Evolutionary conservation across 2,888 invertebrate species (phyloP).

Genomic region (Amphipoea lucens): DNA sequence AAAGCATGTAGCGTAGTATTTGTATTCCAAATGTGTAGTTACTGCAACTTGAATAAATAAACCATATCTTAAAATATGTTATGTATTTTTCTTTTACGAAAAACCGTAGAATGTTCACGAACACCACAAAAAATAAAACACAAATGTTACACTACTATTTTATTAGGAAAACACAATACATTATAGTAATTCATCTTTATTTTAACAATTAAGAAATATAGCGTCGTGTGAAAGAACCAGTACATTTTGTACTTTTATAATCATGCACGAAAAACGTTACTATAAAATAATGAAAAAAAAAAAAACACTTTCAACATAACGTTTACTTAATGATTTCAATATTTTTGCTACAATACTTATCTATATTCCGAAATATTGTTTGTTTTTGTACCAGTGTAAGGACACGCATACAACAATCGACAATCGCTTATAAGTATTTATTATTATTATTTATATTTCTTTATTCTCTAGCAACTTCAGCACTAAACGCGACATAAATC

Average conservation of each 20-base stretch:
- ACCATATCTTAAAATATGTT: slow-evolving; percentile 70
- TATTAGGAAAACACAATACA: slow-evolving; percentile 90
- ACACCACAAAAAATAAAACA: slow-evolving; percentile 74
- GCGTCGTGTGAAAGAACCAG: slow-evolving; percentile 78
- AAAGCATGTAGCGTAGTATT: slow-evolving; percentile 67
- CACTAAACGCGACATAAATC: slow-evolving; percentile 60
- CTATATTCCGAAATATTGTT: slow-evolving; percentile 67
- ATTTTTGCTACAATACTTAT: slow-evolving; percentile 69
- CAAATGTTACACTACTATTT: slow-evolving; percentile 83
- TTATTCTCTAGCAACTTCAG: slow-evolving; percentile 71
- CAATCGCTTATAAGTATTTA: slow-evolving; percentile 68
- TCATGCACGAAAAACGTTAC: slow-evolving; percentile 80
- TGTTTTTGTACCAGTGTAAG: slow-evolving; percentile 74
- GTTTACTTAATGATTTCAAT: slow-evolving; percentile 70
- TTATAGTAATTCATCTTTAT: slow-evolving; percentile 83
- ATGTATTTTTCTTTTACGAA: neutral
- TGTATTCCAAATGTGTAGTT: slow-evolving; percentile 73
- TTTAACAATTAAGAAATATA: slow-evolving; percentile 85
- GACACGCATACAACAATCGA: slow-evolving; percentile 72
- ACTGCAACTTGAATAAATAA: slow-evolving; percentile 71
- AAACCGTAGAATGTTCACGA: neutral
- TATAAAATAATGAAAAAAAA: slow-evolving; percentile 80
- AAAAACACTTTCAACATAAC: slow-evolving; percentile 74
- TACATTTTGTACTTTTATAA: slow-evolving; percentile 85
- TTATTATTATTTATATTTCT: slow-evolving; percentile 67